phyloP scores from a whole-genome alignment of 1,140 invertebrate genomes.

The Orius insidiosus region DNA sequence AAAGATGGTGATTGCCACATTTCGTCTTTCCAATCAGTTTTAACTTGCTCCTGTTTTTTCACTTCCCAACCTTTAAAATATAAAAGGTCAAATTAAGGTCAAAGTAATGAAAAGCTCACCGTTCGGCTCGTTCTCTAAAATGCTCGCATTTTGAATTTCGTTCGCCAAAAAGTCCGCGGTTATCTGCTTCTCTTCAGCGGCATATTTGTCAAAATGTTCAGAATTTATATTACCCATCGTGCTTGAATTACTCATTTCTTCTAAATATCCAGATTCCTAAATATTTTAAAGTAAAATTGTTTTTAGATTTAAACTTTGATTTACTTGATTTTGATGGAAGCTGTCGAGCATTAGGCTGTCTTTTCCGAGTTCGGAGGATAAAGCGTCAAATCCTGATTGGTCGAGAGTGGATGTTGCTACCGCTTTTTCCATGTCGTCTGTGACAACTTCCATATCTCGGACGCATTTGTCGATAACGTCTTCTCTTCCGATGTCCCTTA shows the following conservation, averaged over 20 bases:
- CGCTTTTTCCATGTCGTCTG: slow-evolving; percentile 62
- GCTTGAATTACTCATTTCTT: slow-evolving; percentile 10
- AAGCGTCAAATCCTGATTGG: slow-evolving; percentile 55
- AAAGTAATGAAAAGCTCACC: not conserved
- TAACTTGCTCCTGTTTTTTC: not conserved
- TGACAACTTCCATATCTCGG: slow-evolving; percentile 63
- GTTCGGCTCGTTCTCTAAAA: not conserved
- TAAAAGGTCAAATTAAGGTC: not conserved
- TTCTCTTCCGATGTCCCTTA: slow-evolving; percentile 74
- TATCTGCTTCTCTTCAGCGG: slow-evolving; percentile 21
- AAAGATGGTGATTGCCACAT: slow-evolving; percentile 9
- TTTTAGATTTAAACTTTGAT: no score
- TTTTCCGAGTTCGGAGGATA: slow-evolving; percentile 41
- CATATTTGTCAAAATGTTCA: slow-evolving; percentile 18
- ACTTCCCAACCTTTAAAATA: slow-evolving; percentile 7
- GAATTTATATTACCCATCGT: slow-evolving; percentile 1
- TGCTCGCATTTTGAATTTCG: slow-evolving; percentile 9
- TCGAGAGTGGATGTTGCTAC: slow-evolving; percentile 57
- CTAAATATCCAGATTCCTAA: slow-evolving; percentile 9
- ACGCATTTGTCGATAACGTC: slow-evolving; percentile 86
- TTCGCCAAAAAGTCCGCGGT: slow-evolving; percentile 18
- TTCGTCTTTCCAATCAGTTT: slow-evolving; percentile 7
- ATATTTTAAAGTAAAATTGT: no score
- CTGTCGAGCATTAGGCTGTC: slow-evolving; percentile 6
- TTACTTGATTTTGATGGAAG: slow-evolving; percentile 12